Conservation (phyloP, 2,888 invertebrate genomes). For the Polydrusus pterygomalis region DNA sequence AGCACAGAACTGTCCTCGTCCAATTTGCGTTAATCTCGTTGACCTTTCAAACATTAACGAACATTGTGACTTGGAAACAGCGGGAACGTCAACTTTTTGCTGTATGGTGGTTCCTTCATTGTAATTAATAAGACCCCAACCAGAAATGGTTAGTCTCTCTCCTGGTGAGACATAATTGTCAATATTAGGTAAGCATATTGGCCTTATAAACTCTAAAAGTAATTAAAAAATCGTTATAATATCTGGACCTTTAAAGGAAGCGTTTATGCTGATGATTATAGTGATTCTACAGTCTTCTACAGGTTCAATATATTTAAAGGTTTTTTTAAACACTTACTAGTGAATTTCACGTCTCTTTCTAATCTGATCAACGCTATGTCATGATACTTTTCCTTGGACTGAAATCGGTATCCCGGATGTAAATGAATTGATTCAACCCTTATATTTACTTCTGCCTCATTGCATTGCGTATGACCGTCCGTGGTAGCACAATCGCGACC, state of each 20-base stretch:
- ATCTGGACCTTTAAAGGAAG: neutral
- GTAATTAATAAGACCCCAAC: slow-evolving; percentile 68
- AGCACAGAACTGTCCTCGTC: slow-evolving; percentile 66
- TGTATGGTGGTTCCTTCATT: slow-evolving; percentile 72
- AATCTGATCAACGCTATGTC: slow-evolving; percentile 72
- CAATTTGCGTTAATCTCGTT: slow-evolving; percentile 53
- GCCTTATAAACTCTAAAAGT: slow-evolving; percentile 62
- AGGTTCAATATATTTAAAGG: no score
- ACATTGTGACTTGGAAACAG: slow-evolving; percentile 75
- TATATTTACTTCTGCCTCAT: slow-evolving; percentile 27
- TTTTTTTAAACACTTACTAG: slow-evolving; percentile 67
- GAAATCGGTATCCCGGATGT: slow-evolving; percentile 61
- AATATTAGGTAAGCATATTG: slow-evolving; percentile 66
- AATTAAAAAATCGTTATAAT: neutral
- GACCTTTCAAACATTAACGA: slow-evolving; percentile 57
- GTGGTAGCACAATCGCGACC: slow-evolving; percentile 68
- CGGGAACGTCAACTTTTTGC: slow-evolving; percentile 78
- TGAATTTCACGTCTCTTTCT: slow-evolving; percentile 69
- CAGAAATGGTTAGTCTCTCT: slow-evolving; percentile 66
- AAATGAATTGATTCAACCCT: slow-evolving; percentile 59
- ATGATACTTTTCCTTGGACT: slow-evolving; percentile 52
- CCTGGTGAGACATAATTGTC: slow-evolving; percentile 63
- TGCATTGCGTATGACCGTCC: slow-evolving; percentile 42
- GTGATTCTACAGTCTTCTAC: no score
- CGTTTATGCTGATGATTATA: no score